Evolutionary conservation across 2,888 invertebrate genomes (phyloP).

Genomic region (Melipona bicolor): DNA sequence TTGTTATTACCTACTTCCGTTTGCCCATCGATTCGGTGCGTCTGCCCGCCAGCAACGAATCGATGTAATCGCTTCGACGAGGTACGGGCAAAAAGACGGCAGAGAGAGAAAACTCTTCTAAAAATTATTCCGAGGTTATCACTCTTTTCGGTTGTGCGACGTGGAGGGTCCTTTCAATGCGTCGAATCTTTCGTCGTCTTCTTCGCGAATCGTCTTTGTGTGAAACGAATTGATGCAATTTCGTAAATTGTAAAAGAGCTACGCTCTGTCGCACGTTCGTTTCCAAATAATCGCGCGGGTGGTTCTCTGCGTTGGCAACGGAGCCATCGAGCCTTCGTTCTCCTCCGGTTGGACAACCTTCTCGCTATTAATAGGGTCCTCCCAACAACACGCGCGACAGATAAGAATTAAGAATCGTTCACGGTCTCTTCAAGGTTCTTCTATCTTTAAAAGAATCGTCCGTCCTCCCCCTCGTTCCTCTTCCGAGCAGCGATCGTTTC

Average conservation of each 20-base stretch:
- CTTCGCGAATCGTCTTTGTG: too few relatives aligned
- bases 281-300: background rate
- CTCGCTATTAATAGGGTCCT: slow-evolving; percentile 53
- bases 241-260: too few relatives aligned
- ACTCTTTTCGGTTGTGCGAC: too few relatives aligned
- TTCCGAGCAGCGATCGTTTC: slow-evolving; percentile 6
- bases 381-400: slow-evolving; percentile 41
- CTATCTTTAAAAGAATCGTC: slow-evolving; percentile 41
- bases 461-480: background rate
- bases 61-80: background rate
- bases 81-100: too few relatives aligned
- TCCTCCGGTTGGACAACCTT: slow-evolving; percentile 23
- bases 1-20: background rate
- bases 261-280: too few relatives aligned
- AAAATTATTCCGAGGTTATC: too few relatives aligned
- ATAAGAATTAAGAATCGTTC: slow-evolving; percentile 48
- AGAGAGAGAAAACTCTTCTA: too few relatives aligned
- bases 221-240: too few relatives aligned
- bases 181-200: too few relatives aligned
- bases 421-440: slow-evolving; percentile 20
- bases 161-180: too few relatives aligned
- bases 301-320: background rate
- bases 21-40: background rate
- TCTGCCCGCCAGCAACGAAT: too few relatives aligned
- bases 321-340: slow-evolving; percentile 10